Evolutionary conservation across 1,140 invertebrate genomes (phyloP), one percentile per base, ranked within the genome.

Genomic region (Antheraea pernyi): DNA sequence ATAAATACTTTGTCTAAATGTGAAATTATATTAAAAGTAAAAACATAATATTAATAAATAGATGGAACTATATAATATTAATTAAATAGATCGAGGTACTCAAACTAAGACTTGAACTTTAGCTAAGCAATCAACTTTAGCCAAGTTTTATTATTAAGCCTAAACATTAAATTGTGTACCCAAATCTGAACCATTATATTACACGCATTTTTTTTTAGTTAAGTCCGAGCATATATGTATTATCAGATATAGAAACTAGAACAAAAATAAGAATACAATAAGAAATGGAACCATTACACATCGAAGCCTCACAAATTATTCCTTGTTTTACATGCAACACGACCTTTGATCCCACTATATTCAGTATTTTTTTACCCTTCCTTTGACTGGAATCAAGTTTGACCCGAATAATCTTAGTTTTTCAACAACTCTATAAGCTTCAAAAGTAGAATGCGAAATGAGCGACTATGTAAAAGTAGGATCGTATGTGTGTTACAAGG

Each of bases 381-480:
- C 18, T 13, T 53, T 7, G 30, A 11, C 37, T 18, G 37, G 19
- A 7, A 46, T 60, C 72, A 70, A 70, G 67, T 73, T 61, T 65
- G 18, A 18, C 42, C 61, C 65, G 53, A 37, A 68, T 74, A 67
- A 65, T 67, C 19, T 70, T 37, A 46, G n/a, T 53, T 70, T 69
- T 70, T 73, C 68, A 70, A 68, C 72, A 65, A 66, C 58, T 68
- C 16, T 68, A 42, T 69, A 72, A 67, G 64, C 48, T 39, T 46
- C 66, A 67, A 72, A 66, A 70, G 70, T 65, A 62, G 65, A 71
- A 72, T 72, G 70, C 67, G 65, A 75, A 71, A 75, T 75, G 65
- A 70, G 68, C 70, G 46, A 53, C 7, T 53, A 42, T 9, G 7
- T 42, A 9, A 7, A 42, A 42, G 39, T 42, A 42, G 22, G 4